phyloP scores from a whole-genome alignment of 2,797 vertebrate species.

The Eulemur coronatus region DNA sequence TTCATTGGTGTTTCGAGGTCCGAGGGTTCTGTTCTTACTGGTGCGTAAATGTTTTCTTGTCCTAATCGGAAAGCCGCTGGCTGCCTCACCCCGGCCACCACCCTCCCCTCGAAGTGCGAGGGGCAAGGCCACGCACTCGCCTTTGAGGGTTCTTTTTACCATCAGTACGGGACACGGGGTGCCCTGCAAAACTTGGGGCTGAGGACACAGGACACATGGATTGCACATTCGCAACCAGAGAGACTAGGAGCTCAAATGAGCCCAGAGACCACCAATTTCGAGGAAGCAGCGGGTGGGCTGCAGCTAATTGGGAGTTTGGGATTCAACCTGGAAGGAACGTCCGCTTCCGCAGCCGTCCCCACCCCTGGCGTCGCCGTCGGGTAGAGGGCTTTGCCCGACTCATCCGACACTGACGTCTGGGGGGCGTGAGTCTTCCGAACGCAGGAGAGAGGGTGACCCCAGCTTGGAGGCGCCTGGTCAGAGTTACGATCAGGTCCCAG shows the following conservation, averaged over 20 bases:
- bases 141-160: neutral
- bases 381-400: neutral
- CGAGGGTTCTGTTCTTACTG: neutral
- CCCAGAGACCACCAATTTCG: neutral
- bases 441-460: neutral
- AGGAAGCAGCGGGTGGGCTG: rapidly evolving
- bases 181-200: rapidly evolving
- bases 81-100: neutral
- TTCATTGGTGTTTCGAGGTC: neutral
- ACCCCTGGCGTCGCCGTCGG: neutral
- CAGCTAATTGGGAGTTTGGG: neutral
- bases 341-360: neutral
- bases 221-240: rapidly evolving
- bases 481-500: neutral
- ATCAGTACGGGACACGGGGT: rapidly evolving
- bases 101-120: neutral
- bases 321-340: neutral
- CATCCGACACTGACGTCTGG: neutral
- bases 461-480: neutral
- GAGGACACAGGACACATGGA: neutral
- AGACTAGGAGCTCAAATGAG: rapidly evolving
- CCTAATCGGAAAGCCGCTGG: neutral
- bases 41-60: neutral
- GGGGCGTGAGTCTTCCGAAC: neutral
- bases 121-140: neutral